Evolutionary conservation across 2,113 vertebrate species (phyloP).

Genomic region (Callionymus lyra): DNA sequence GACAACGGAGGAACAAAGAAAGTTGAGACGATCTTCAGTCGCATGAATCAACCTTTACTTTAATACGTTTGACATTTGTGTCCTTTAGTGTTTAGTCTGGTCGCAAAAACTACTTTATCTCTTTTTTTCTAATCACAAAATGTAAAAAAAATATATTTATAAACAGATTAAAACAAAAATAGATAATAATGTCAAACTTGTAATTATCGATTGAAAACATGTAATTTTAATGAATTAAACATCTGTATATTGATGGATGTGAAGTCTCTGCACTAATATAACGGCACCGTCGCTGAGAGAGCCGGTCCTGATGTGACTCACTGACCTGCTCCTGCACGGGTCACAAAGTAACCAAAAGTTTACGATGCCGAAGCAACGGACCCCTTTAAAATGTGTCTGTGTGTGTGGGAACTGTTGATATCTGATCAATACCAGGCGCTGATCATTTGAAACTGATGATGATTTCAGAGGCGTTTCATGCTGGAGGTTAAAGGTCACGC

Average conservation of each 20-base stretch:
- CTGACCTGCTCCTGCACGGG: conserved; percentile 59
- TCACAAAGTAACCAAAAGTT: conserved; percentile 61
- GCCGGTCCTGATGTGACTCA: conserved; percentile 40
- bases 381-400: conserved; percentile 41
- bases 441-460: conserved; percentile 16
- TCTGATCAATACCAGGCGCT: conserved; percentile 32
- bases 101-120: too few relatives aligned
- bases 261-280: too few relatives aligned
- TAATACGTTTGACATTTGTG: too few relatives aligned
- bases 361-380: conserved; percentile 36
- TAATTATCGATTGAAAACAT: too few relatives aligned
- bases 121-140: too few relatives aligned
- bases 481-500: conserved; percentile 11
- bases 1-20: conserved; percentile 41
- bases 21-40: conserved; percentile 12
- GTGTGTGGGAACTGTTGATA: conserved; percentile 22
- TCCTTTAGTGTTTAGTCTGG: too few relatives aligned
- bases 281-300: conserved; percentile 35
- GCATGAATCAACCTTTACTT: too few relatives aligned
- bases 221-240: too few relatives aligned
- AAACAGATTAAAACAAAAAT: too few relatives aligned
- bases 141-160: too few relatives aligned
- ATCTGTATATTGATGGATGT: too few relatives aligned
- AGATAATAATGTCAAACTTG: too few relatives aligned
- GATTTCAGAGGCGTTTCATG: conserved; percentile 8